Evolutionary conservation across 2,113 vertebrate species (phyloP).

Genomic region (Upupa epops): DNA sequence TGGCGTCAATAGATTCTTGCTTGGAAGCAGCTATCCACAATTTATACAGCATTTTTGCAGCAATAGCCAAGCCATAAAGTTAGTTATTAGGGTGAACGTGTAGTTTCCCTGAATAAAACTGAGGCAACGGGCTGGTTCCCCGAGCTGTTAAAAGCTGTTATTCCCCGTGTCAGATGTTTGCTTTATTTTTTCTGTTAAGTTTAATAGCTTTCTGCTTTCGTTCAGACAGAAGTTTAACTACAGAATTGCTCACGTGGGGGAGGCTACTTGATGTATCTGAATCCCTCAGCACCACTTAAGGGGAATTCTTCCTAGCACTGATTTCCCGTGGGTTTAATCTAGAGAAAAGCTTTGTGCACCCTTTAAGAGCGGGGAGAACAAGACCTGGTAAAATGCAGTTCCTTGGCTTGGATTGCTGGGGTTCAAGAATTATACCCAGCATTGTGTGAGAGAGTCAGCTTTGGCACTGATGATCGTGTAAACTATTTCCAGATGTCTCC

Average conservation of each 20-base stretch:
- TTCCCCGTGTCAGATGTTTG: neutral
- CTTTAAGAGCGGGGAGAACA: neutral
- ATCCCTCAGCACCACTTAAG: neutral
- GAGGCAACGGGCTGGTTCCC: neutral
- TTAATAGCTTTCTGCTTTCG: neutral
- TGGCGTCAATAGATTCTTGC: neutral
- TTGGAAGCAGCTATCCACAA: neutral
- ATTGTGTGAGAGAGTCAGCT: neutral
- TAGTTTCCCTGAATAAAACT: neutral
- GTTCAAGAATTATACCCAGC: constrained; percentile 5
- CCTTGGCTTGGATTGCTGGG: neutral
- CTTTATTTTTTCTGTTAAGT: neutral
- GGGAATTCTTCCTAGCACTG: neutral
- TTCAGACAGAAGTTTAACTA: neutral
- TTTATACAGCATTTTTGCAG: neutral
- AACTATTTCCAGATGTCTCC: constrained; percentile 58
- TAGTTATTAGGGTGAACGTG: neutral
- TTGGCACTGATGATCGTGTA: constrained; percentile 11
- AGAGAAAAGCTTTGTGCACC: neutral
- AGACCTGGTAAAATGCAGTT: neutral
- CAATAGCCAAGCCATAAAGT: neutral
- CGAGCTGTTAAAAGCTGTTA: neutral
- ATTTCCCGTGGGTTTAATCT: neutral
- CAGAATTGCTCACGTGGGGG: neutral
- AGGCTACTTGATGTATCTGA: neutral